Base-by-base conservation (phyloP, 2,888 invertebrate genomes). In the Cyrtodaria siliqua region DNA sequence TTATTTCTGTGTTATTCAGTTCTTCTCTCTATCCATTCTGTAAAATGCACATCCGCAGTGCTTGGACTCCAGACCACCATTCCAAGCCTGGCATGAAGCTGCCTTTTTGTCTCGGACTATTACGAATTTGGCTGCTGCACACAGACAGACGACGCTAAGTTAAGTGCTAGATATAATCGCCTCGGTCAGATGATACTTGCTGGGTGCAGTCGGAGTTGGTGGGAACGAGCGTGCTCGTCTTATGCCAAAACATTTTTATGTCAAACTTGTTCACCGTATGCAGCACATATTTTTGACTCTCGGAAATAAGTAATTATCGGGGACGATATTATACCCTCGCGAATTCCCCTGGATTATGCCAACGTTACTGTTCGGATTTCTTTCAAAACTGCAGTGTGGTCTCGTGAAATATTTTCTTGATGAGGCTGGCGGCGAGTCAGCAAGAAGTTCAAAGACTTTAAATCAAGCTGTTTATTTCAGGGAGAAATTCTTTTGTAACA, bases 211-310 rank as follows among this genome's bases (percentile, higher is more conserved):
- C 69, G 0, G 18, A 38, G 40, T 20, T 83, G n/a, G 16, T 84
- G 85, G 84, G 50, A 24, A 20, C 52, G n/a, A 52, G 6, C 91
- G 92, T 73, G 62, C 79, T 2, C 55, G 71, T n/a, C n/a, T 12
- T 86, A 84, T 60, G 74, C 88, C 0, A 74, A 82, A 57, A 85
- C 87, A 18, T 59, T 92, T 14, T 53, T 91, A 9, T 92, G 92
- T 68, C 89, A 89, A 68, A 81, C 84, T 26, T 92, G 92, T 70
- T 91, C 91, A 0, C 92, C 92, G 0, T 91, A 90, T 63, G 90
- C 91, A 0, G 91, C 91, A 8, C 91, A 91, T 70, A 84, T 92
- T 12, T 91, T 86, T 74, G 90, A 89, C 57, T 86, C 57, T 86
- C 89, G 1, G 92, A 91, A 63, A 70, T 71, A 1, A 88, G 77